Percentiles rank a stretch among this genome's conserved stretches.
Evolutionary conservation across 2,797 vertebrate species (phyloP).

Genomic region (Enteromius fasciolatus): DNA sequence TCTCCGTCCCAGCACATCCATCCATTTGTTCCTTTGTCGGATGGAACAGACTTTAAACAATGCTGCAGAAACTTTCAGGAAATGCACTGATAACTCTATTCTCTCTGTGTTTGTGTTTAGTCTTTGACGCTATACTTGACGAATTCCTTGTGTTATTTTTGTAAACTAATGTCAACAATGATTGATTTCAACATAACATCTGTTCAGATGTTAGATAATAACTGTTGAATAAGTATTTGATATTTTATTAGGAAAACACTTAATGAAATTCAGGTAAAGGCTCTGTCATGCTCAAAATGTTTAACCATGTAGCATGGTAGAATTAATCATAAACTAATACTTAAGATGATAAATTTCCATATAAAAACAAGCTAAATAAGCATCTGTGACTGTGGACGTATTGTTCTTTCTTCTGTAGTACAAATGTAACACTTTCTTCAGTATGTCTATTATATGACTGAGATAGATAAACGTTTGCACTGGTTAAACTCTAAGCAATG

Average conservation of each 20-base stretch:
- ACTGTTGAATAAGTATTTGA: background rate
- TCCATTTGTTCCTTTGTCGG: background rate
- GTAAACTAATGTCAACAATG: background rate
- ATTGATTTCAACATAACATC: background rate
- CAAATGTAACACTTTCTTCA: background rate
- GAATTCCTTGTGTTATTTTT: slow-evolving; percentile 1
- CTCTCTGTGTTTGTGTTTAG: slow-evolving; percentile 27
- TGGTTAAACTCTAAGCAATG: background rate
- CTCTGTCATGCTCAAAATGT: background rate
- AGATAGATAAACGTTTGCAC: background rate
- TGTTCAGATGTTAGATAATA: background rate
- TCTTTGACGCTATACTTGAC: background rate
- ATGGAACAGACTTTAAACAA: slow-evolving; percentile 20
- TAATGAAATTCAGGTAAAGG: background rate
- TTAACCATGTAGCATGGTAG: background rate
- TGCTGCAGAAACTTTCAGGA: slow-evolving; percentile 2
- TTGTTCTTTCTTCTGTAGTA: background rate
- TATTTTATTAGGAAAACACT: background rate
- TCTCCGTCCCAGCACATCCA: background rate
- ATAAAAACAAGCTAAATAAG: background rate
- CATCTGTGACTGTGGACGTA: background rate
- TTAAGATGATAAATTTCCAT: background rate
- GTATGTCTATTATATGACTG: background rate
- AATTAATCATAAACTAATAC: background rate
- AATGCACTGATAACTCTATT: background rate